Percentiles rank a stretch among this genome's conserved stretches.
phyloP scores from a whole-genome alignment of 2,888 invertebrate species.

The Troglohyphantes excavatus region DNA sequence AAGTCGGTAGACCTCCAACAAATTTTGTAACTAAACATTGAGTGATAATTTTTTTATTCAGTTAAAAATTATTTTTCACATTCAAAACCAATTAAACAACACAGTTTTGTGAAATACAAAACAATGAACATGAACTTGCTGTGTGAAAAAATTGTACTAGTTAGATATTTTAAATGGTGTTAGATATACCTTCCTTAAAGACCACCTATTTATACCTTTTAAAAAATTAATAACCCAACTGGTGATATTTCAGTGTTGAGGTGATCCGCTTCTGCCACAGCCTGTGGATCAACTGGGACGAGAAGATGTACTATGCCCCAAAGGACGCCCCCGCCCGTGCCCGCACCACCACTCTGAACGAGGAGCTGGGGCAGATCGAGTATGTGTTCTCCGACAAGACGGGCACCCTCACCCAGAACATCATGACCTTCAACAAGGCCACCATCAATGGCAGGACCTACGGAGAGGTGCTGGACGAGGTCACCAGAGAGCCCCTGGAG shows the following conservation, averaged over 20 bases:
- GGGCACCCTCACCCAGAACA: conserved; percentile 99
- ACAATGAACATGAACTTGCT: too few relatives aligned
- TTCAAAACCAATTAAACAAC: too few relatives aligned
- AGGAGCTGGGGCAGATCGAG: conserved; percentile 99
- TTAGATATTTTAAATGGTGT: too few relatives aligned
- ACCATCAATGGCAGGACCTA: conserved; percentile 95
- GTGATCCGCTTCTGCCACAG: conserved; percentile 99
- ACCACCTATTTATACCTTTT: too few relatives aligned
- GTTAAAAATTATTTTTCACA: too few relatives aligned
- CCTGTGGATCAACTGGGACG: conserved; percentile 99
- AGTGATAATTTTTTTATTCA: too few relatives aligned
- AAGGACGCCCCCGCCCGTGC: conserved; percentile 96
- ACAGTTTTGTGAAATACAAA: too few relatives aligned
- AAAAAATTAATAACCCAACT: too few relatives aligned
- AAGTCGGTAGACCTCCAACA: too few relatives aligned
- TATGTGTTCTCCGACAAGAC: conserved; percentile 99
- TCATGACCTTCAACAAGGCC: conserved; percentile 99
- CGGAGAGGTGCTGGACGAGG: conserved; percentile 94
- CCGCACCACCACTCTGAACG: conserved; percentile 98
- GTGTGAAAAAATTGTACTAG: too few relatives aligned
- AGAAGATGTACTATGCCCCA: conserved; percentile 96
- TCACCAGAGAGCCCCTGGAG: conserved; percentile 93
- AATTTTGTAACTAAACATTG: too few relatives aligned
- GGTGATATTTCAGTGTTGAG: conserved; percentile 85
- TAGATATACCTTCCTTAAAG: too few relatives aligned